A percentile compares a stretch with the other conserved stretches of the same genome.
These are phyloP conservation scores for Phaenicophaeus curvirostris DNA, from an alignment of 2,797 vertebrate genomes.

Conservation along the genomic window DNA sequence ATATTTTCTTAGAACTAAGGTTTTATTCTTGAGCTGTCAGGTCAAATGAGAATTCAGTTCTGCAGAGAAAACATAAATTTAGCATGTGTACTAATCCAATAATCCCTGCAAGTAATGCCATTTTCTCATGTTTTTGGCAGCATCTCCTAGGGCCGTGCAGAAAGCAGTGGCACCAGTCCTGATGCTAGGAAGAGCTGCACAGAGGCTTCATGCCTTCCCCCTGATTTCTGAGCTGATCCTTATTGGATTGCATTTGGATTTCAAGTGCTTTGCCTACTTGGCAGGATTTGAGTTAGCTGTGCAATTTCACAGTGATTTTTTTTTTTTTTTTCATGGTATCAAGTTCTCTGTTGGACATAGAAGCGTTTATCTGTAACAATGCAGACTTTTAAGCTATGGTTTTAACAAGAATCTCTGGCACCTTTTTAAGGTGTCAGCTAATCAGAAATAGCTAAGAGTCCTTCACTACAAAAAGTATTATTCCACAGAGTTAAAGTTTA, in stretches of 20 bases:
- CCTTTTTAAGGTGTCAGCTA: background rate
- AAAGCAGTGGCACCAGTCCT: fast-evolving
- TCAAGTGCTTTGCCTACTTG: background rate
- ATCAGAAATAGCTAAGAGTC: background rate
- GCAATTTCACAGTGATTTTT: background rate
- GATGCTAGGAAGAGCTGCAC: background rate
- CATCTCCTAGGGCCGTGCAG: fast-evolving
- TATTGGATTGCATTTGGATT: fast-evolving
- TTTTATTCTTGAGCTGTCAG: background rate
- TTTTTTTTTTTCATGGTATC: background rate
- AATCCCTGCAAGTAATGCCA: background rate
- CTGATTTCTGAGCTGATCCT: background rate
- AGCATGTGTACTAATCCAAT: background rate
- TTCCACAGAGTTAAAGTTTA: background rate
- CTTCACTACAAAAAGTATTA: background rate
- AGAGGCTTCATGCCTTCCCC: fast-evolving
- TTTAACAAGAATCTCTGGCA: background rate
- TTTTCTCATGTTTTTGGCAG: background rate
- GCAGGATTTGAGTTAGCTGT: background rate
- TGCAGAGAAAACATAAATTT: background rate
- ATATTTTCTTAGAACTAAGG: background rate
- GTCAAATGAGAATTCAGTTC: background rate
- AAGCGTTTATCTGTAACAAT: background rate
- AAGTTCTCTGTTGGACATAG: background rate
- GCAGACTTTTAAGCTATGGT: background rate